Base-by-base conservation (phyloP, 2,888 invertebrate species). In the Chalcis sispes region DNA sequence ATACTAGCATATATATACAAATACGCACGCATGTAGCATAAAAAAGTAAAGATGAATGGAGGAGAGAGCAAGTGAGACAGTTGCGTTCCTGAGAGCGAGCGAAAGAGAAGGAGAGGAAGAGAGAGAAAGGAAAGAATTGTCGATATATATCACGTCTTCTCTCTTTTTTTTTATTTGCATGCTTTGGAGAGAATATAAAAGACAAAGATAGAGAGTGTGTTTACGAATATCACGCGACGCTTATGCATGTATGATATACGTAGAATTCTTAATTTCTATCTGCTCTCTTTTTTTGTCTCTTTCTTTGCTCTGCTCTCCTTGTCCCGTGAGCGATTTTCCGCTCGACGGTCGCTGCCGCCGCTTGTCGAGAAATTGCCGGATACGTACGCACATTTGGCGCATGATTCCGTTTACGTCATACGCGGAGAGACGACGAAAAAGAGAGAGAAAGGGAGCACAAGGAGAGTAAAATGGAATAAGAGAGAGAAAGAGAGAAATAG, bases 381-480 rank as follows among this genome's bases (percentile, higher is more conserved):
- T 80, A 77, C 77, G 64, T 77, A 77, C 78, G 79, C 77, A 80
- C 79, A 81, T 82, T 81, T 82, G 78, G 80, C 79, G 81, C 81
- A 81, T 81, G 77, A 79, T 76, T 80, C 77, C 77, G 74, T 82
- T 80, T 80, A 80, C 82, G 82, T 81, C 81, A 82, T 67, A 56
- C 54, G 18, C 40, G 46, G 10, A 32, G 36, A 52, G 46, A 50
- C 23, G 32, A 23, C 20, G 59, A 59, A 25, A 62, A 7, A n/a
- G 62, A 40, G 29, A 13, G 59, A 54, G 40, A 42, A 27, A 32
- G 32, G 48, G 20, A 0, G 50, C 50, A 46, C 4, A 36, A 7
- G 36, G 48, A 48, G 25, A 52, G 25, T n/a, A n/a, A n/a, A n/a
- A n/a, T n/a, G n/a, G n/a, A n/a, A n/a, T n/a, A n/a, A 25, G 10